Evolutionary conservation across 2,113 vertebrate genomes (phyloP).

Genomic region (Lutjanus erythropterus): DNA sequence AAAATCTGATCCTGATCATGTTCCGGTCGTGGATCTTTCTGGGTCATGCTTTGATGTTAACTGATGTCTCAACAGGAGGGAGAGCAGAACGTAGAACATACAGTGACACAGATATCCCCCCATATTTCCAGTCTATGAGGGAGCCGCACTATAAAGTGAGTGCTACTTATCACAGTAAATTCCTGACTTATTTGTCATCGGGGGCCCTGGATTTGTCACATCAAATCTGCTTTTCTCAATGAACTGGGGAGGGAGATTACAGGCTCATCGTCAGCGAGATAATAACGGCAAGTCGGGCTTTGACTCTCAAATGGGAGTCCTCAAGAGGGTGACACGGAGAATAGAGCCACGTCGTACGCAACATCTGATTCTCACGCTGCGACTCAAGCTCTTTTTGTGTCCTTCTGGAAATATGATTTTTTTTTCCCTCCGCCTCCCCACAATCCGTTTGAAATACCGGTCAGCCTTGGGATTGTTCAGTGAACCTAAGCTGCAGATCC

Average conservation of each 20-base stretch:
- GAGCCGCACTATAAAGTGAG: conserved; percentile 37
- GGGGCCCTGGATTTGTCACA: conserved; percentile 73
- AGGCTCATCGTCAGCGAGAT: conserved; percentile 65
- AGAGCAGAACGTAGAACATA: conserved; percentile 23
- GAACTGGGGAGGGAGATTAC: conserved; percentile 69
- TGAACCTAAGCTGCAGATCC: conserved; percentile 46
- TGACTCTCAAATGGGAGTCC: conserved; percentile 63
- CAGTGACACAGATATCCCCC: conserved; percentile 31
- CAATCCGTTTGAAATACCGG: conserved; percentile 51
- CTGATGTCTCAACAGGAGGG: conserved; percentile 12
- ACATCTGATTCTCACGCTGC: conserved; percentile 58
- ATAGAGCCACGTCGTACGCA: conserved; percentile 27
- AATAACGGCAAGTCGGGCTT: conserved; percentile 55
- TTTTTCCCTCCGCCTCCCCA: not conserved
- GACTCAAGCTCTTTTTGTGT: conserved; percentile 7
- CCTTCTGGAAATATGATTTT: conserved; percentile 51
- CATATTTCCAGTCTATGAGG: conserved; percentile 27
- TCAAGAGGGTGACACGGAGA: conserved; percentile 53
- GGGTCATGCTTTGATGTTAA: conserved; percentile 49
- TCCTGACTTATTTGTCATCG: conserved; percentile 76
- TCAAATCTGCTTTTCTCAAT: conserved; percentile 78
- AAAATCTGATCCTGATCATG: not conserved
- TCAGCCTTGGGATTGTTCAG: conserved; percentile 52
- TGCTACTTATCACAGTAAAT: conserved; percentile 61
- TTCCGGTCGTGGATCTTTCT: conserved; percentile 27